Conservation (phyloP, 2,888 invertebrate species). For the Sceliomorpha sp. region DNA sequence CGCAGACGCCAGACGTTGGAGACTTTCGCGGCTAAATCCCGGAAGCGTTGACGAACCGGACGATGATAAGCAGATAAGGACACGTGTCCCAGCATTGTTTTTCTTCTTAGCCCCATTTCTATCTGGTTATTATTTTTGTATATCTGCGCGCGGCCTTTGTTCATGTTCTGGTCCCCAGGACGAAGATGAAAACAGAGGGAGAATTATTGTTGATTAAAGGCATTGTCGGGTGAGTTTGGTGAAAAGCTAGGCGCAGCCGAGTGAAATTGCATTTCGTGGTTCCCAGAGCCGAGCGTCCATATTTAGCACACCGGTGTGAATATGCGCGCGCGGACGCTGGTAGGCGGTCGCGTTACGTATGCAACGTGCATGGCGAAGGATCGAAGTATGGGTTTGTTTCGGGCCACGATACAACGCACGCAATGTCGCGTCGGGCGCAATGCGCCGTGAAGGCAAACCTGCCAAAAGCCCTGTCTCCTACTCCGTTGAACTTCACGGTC, state of each 20-base stretch:
- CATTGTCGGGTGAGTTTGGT: slow-evolving; percentile 69
- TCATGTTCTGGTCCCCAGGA: no score
- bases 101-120: no score
- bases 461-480: background rate
- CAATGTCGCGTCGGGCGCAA: slow-evolving; percentile 3
- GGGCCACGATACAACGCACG: slow-evolving; percentile 12
- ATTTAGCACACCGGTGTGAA: background rate
- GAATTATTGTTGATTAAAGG: slow-evolving; percentile 78
- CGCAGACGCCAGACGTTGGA: slow-evolving; percentile 44
- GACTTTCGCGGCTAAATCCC: slow-evolving; percentile 30
- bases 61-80: slow-evolving; percentile 25
- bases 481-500: slow-evolving; percentile 30
- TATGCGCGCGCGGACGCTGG: background rate
- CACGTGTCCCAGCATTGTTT: background rate
- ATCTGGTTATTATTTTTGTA: no score
- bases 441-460: slow-evolving; percentile 17
- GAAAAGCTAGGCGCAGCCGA: slow-evolving; percentile 63
- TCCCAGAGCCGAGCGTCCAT: slow-evolving; percentile 12
- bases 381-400: slow-evolving; percentile 7
- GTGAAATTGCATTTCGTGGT: slow-evolving; percentile 64
- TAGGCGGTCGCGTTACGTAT: background rate
- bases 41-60: slow-evolving; percentile 34
- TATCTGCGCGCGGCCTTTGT: no score
- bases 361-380: slow-evolving; percentile 20
- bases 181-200: slow-evolving; percentile 29